phyloP scores from a whole-genome alignment of 2,113 vertebrate species.

The Acanthisitta chloris region DNA sequence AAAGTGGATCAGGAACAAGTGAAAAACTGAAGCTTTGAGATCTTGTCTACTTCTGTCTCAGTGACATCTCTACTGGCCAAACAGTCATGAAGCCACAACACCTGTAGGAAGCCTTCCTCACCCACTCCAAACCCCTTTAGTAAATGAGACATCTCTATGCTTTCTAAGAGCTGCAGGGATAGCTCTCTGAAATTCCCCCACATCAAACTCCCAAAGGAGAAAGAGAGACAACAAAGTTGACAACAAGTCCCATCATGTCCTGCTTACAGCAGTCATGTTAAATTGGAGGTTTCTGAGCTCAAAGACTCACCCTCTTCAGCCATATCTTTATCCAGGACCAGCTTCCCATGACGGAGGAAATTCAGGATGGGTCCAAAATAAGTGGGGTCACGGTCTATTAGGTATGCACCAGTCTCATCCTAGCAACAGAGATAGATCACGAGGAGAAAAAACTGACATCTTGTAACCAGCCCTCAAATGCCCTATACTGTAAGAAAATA shows the following conservation, averaged over 20 bases:
- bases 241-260: not conserved
- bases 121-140: not conserved
- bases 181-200: not conserved
- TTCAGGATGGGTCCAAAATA: slow-evolving; percentile 98
- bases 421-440: slow-evolving; percentile 35
- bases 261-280: not conserved
- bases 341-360: slow-evolving; percentile 94
- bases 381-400: slow-evolving; percentile 96
- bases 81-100: not conserved
- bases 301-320: slow-evolving; percentile 90
- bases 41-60: not conserved
- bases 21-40: not conserved
- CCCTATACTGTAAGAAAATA: not conserved
- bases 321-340: slow-evolving; percentile 97
- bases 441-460: not conserved
- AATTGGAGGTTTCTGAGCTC: not conserved
- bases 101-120: not conserved
- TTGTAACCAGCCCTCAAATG: not conserved
- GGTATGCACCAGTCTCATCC: slow-evolving; percentile 97
- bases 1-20: not conserved
- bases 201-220: not conserved
- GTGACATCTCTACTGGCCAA: not conserved
- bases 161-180: not conserved
- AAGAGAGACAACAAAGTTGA: not conserved
- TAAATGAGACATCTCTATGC: fast-evolving